These are phyloP conservation scores for Pycnonotus jocosus DNA, from an alignment of 2,113 vertebrate genomes.

Conservation along the genomic window DNA sequence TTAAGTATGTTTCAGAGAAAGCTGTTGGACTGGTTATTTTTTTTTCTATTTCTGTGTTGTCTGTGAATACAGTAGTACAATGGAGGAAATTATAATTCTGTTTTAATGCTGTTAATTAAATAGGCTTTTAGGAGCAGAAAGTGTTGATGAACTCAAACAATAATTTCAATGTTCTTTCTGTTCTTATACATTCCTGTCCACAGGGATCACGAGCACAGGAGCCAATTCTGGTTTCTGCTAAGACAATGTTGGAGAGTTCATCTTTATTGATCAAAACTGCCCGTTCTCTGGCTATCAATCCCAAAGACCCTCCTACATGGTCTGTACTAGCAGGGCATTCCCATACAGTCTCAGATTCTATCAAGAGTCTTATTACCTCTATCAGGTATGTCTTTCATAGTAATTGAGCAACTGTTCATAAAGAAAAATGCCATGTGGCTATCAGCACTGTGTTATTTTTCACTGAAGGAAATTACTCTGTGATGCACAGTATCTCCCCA, in stretches of 20 bases:
- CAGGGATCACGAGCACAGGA: constrained; percentile 94
- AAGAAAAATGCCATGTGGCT: not conserved
- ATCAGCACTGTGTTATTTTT: not conserved
- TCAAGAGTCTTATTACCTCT: constrained; percentile 97
- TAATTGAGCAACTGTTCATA: not conserved
- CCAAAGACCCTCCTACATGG: constrained; percentile 97
- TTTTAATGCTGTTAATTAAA: not conserved
- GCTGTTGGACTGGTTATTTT: not conserved
- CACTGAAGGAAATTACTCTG: not conserved
- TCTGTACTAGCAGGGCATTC: constrained; percentile 96
- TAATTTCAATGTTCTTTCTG: not conserved
- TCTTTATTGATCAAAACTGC: constrained; percentile 90
- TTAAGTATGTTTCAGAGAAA: not conserved
- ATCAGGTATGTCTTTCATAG: constrained; percentile 81
- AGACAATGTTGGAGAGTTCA: constrained; percentile 96
- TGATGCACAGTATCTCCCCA: not conserved
- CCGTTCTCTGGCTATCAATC: constrained; percentile 92
- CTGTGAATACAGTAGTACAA: not conserved
- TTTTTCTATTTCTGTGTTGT: not conserved
- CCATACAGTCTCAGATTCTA: constrained; percentile 95
- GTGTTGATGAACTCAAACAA: not conserved
- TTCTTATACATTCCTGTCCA: not conserved
- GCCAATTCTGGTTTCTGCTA: constrained; percentile 90
- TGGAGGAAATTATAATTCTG: not conserved
- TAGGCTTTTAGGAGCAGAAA: not conserved